Evolutionary conservation across 2,888 invertebrate genomes (phyloP), one percentile per base, ranked within the genome.

Genomic region (Luperina testacea): DNA sequence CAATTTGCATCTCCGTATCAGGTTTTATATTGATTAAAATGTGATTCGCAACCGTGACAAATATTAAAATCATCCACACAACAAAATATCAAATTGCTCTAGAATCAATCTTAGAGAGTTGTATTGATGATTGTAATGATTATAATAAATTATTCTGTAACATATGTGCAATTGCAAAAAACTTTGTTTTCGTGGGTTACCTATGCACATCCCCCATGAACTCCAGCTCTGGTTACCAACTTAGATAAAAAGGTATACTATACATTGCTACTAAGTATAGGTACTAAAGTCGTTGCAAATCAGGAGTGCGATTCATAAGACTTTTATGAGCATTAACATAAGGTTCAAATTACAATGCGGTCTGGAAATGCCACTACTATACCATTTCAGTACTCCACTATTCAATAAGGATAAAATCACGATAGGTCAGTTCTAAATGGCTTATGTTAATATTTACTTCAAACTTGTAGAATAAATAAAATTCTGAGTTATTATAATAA

Each of bases 361-460:
- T 48, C 38, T 7, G 61, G 45, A 48, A 61, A 53, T 78, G 78
- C 45, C 38, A 42, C 20, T 27, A 61, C 17, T 77, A 3, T 9
- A 53, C 7, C n/a, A 32, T 81, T 61, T 81, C 45, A 53, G 63
- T 27, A 57, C 24, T 51, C 4, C 15, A 57, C 69, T 77, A 53
- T n/a, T n/a, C 32, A 38, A 57, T 73, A 27, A 48, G n/a, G 42
- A 59, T 81, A 48, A 63, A 63, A 74, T 65, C 15, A 74, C n/a
- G 32, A 51, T 32, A 67, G n/a, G 42, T 68, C 77, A 84, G 64
- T 79, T 64, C 57, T 69, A 59, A 57, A 78, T 69, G 3, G 42
- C n/a, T 24, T 71, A 15, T 45, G 13, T 27, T n/a, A 27, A 51
- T 77, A 48, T 48, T 48, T 64, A 59, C 24, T 61, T 77, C 8